phyloP scores from a whole-genome alignment of 2,113 vertebrate species.

The Leptobrachium leishanense region DNA sequence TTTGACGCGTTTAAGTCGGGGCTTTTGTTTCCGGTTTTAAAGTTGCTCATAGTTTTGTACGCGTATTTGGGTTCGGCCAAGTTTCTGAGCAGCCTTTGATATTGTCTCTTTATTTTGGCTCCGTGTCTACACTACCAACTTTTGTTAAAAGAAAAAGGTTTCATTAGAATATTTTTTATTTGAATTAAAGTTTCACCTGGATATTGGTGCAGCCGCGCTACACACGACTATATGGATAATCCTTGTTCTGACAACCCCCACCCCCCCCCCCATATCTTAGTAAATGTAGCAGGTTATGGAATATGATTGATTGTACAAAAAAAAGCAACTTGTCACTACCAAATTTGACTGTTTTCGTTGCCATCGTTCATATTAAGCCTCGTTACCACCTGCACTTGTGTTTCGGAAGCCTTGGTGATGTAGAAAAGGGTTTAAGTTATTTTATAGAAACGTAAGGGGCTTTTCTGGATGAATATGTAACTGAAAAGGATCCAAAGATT shows the following conservation, averaged over 20 bases:
- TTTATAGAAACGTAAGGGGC: neutral
- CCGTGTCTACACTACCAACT: slow-evolving; percentile 56
- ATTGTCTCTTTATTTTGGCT: slow-evolving; percentile 53
- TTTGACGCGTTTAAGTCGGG: slow-evolving; percentile 65
- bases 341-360: neutral
- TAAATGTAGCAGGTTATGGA: neutral
- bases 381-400: neutral
- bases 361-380: neutral
- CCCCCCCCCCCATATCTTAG: neutral
- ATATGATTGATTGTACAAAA: neutral
- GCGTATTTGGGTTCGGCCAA: slow-evolving; percentile 66
- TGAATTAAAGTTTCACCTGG: too few species aligned
- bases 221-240: too few species aligned
- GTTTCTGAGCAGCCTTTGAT: slow-evolving; percentile 62
- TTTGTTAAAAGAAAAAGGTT: too few species aligned
- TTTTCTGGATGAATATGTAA: slow-evolving; percentile 3
- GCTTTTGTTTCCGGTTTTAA: slow-evolving; percentile 43
- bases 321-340: neutral
- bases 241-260: too few species aligned
- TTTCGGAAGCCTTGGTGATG: neutral
- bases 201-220: too few species aligned
- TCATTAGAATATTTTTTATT: too few species aligned
- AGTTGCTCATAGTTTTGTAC: slow-evolving; percentile 64
- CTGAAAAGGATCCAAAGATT: slow-evolving; percentile 79
- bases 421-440: slow-evolving; percentile 24